Evolutionary conservation across 2,888 invertebrate species (phyloP).

Genomic region (Cybosia mesomella): DNA sequence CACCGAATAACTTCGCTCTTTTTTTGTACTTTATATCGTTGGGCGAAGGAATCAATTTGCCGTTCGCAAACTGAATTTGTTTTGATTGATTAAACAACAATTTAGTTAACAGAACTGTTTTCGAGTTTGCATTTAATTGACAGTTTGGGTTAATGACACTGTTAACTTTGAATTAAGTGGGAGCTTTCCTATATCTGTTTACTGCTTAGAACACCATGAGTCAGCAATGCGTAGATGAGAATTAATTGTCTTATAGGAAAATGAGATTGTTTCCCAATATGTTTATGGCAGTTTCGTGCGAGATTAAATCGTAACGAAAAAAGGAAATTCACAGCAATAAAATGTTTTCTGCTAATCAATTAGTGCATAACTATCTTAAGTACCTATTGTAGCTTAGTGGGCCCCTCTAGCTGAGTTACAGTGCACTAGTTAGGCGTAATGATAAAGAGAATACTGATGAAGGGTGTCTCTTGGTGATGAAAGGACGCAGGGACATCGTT

Average conservation of each 20-base stretch:
- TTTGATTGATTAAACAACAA: slow-evolving; percentile 53
- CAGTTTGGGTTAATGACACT: slow-evolving; percentile 22
- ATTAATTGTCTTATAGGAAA: slow-evolving; percentile 12
- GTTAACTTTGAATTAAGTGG: slow-evolving; percentile 23
- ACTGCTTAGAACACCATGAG: neutral
- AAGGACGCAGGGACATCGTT: too few species aligned
- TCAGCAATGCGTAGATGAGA: slow-evolving; percentile 12
- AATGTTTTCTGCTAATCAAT: neutral
- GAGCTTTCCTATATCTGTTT: slow-evolving; percentile 11
- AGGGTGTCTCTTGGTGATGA: too few species aligned
- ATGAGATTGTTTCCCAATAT: neutral
- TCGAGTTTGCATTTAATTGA: slow-evolving; percentile 7
- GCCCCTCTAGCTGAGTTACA: too few species aligned
- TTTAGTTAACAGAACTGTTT: slow-evolving; percentile 34
- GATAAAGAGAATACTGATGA: too few species aligned
- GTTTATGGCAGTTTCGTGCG: neutral
- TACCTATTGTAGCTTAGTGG: too few species aligned
- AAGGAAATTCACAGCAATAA: neutral
- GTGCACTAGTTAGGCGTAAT: too few species aligned
- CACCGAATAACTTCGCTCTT: slow-evolving; percentile 18
- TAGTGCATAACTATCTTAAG: neutral
- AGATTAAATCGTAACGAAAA: neutral
- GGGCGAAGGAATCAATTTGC: slow-evolving; percentile 40
- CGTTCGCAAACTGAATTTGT: slow-evolving; percentile 34
- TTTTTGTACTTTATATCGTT: slow-evolving; percentile 28